Conservation (phyloP, 2,888 invertebrate genomes). For the Geotrupes spiniger region DNA sequence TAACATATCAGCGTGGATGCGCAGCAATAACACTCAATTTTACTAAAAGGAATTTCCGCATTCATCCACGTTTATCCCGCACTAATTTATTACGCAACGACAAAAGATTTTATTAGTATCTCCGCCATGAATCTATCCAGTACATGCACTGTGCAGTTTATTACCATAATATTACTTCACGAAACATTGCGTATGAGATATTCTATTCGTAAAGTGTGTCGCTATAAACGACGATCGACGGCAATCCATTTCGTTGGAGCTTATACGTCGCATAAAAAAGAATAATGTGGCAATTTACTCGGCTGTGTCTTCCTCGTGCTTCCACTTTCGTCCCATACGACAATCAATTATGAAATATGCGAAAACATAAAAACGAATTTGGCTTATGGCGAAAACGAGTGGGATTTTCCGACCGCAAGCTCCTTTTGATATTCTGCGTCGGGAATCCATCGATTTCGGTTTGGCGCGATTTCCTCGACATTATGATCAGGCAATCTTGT, state of each 20-base stretch:
- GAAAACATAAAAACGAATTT: conserved; percentile 38
- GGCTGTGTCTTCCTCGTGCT: conserved; percentile 9
- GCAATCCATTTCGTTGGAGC: conserved; percentile 37
- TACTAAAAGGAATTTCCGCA: too few relatives aligned
- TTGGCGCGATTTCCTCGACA: conserved; percentile 35
- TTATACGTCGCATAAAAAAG: conserved; percentile 35
- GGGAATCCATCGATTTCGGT: conserved; percentile 42
- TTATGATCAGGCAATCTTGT: too few relatives aligned
- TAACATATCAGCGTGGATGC: too few relatives aligned
- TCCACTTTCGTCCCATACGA: conserved; percentile 26
- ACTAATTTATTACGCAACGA: too few relatives aligned
- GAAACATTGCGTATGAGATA: conserved; percentile 36
- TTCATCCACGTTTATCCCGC: too few relatives aligned
- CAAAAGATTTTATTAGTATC: too few relatives aligned
- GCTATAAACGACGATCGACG: conserved; percentile 35
- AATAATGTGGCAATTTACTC: conserved; percentile 39
- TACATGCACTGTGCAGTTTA: too few relatives aligned
- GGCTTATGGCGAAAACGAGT: conserved; percentile 36
- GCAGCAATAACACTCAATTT: too few relatives aligned
- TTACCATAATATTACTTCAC: conserved; percentile 25
- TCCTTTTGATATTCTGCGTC: conserved; percentile 25
- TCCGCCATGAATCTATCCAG: too few relatives aligned
- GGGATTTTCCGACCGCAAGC: conserved; percentile 24
- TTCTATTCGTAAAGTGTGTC: conserved; percentile 39
- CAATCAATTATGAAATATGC: conserved; percentile 46